phyloP scores from a whole-genome alignment of 2,113 vertebrate genomes.

The Oryzias javanicus region DNA sequence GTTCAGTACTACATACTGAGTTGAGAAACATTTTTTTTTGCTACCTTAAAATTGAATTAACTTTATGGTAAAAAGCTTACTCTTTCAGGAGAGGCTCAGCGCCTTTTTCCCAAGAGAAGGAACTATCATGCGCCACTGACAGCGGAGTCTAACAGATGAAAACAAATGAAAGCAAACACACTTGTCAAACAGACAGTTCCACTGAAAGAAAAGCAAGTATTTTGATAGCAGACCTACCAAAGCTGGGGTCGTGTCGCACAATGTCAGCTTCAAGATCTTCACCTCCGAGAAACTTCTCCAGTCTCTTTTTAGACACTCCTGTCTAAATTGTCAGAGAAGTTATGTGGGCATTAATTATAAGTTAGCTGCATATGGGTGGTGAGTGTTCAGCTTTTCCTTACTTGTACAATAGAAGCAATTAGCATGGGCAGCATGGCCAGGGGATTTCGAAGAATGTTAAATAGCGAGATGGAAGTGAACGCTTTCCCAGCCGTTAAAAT shows the following conservation, averaged over 20 bases:
- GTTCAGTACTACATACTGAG: not conserved
- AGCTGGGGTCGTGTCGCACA: constrained; percentile 76
- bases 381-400: constrained; percentile 42
- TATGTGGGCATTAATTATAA: not conserved
- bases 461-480: constrained; percentile 94
- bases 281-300: constrained; percentile 88
- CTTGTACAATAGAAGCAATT: constrained; percentile 87
- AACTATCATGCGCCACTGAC: constrained; percentile 79
- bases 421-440: constrained; percentile 86
- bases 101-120: constrained; percentile 86
- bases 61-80: constrained; percentile 70
- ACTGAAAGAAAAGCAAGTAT: not conserved
- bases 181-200: not conserved
- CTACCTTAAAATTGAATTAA: not conserved
- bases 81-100: constrained; percentile 72
- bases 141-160: constrained; percentile 73
- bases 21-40: not conserved
- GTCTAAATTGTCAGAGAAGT: constrained; percentile 68
- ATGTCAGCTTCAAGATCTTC: constrained; percentile 83
- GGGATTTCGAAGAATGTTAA: constrained; percentile 92
- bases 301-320: constrained; percentile 80
- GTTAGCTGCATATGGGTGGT: not conserved
- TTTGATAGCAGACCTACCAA: constrained; percentile 72
- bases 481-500: constrained; percentile 87
- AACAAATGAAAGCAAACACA: not conserved